Evolutionary conservation across 2,888 invertebrate genomes (phyloP).

Genomic region (Plebejus argus): DNA sequence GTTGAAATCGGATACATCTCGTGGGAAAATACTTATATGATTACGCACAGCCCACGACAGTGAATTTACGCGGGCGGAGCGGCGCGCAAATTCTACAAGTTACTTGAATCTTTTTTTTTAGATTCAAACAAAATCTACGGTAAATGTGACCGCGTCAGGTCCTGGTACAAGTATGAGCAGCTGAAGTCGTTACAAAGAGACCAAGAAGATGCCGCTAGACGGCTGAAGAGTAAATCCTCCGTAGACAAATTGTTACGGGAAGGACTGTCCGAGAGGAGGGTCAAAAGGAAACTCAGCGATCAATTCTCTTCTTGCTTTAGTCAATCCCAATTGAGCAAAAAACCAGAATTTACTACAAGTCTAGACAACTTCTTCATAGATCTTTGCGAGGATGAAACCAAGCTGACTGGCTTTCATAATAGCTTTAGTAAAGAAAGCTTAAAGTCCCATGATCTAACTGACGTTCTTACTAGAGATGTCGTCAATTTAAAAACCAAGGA

Average conservation of each 20-base stretch:
- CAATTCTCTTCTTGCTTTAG: conserved; percentile 52
- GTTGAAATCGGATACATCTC: too few relatives aligned
- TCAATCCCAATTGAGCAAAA: conserved; percentile 48
- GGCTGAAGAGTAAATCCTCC: conserved; percentile 58
- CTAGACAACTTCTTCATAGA: conserved; percentile 61
- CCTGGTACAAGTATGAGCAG: conserved; percentile 74
- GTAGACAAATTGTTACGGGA: conserved; percentile 65
- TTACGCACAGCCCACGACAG: too few relatives aligned
- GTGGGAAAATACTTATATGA: too few relatives aligned
- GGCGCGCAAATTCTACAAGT: neutral
- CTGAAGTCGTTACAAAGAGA: conserved; percentile 66
- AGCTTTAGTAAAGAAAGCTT: conserved; percentile 41
- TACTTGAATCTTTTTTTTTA: conserved; percentile 44
- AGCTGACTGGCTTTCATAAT: conserved; percentile 40
- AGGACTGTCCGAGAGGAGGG: conserved; percentile 45
- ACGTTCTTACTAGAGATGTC: conserved; percentile 45
- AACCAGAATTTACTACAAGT: conserved; percentile 48
- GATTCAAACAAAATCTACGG: conserved; percentile 57
- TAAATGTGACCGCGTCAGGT: conserved; percentile 65
- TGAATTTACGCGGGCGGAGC: too few relatives aligned
- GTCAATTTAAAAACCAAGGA: conserved; percentile 53
- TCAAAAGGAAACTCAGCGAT: conserved; percentile 42
- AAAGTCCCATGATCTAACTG: neutral
- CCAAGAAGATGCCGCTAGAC: conserved; percentile 62
- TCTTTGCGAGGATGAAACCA: conserved; percentile 55